phyloP scores from a whole-genome alignment of 2,888 invertebrate genomes.

The Agonopterix subpropinquella region DNA sequence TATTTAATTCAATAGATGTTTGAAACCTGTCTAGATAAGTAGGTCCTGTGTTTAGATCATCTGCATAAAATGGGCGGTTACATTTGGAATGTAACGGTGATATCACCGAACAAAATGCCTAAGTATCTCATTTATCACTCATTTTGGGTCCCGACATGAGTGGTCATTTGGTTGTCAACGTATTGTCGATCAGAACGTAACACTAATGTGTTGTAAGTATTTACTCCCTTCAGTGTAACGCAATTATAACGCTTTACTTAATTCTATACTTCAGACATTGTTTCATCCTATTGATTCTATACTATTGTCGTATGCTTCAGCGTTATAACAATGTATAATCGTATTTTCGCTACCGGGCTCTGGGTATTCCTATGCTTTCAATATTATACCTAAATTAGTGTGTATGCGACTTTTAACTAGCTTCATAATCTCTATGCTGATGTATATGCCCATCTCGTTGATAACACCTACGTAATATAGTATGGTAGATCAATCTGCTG shows the following conservation, averaged over 20 bases:
- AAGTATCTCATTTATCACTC: slow-evolving; percentile 57
- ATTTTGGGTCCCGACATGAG: slow-evolving; percentile 49
- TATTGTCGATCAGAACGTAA: slow-evolving; percentile 48
- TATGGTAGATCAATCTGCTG: slow-evolving; percentile 70
- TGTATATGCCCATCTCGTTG: slow-evolving; percentile 70
- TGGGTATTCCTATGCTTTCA: slow-evolving; percentile 74
- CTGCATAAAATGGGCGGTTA: slow-evolving; percentile 35
- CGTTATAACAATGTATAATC: slow-evolving; percentile 56
- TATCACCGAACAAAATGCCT: slow-evolving; percentile 29
- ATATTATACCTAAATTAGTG: slow-evolving; percentile 65
- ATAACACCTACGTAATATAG: slow-evolving; percentile 64
- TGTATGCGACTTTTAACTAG: slow-evolving; percentile 72
- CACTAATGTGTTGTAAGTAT: slow-evolving; percentile 71
- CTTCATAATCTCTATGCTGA: slow-evolving; percentile 73
- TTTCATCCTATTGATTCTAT: slow-evolving; percentile 67
- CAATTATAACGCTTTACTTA: slow-evolving; percentile 65
- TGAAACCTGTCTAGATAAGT: slow-evolving; percentile 54
- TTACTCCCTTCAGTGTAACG: slow-evolving; percentile 58
- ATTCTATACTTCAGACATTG: slow-evolving; percentile 60
- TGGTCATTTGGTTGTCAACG: slow-evolving; percentile 50
- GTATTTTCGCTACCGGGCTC: slow-evolving; percentile 70
- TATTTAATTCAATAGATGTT: slow-evolving; percentile 50
- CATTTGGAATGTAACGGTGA: slow-evolving; percentile 27
- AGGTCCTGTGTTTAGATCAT: slow-evolving; percentile 60
- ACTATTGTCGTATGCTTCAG: slow-evolving; percentile 72